phyloP scores from a whole-genome alignment of 1,140 invertebrate genomes.

The Myzus persicae region DNA sequence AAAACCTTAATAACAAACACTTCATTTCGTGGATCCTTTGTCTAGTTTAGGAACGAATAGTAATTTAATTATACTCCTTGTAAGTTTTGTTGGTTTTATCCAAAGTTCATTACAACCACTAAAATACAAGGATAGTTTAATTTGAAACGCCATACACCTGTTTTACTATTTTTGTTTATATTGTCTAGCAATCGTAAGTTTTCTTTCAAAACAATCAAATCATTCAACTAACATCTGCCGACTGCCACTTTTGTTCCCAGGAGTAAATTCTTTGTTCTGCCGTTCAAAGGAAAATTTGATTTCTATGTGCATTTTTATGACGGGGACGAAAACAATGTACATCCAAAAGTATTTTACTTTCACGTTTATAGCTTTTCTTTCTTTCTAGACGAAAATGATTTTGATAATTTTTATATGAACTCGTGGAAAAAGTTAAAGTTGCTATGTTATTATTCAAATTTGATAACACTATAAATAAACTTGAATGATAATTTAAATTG shows the following conservation, averaged over 20 bases:
- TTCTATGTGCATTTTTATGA: background rate
- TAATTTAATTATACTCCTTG: slow-evolving; percentile 12
- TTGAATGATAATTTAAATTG: background rate
- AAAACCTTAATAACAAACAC: background rate
- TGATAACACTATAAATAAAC: background rate
- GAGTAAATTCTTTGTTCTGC: background rate
- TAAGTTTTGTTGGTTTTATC: slow-evolving; percentile 23
- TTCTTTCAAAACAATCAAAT: slow-evolving; percentile 27
- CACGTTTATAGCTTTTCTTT: background rate
- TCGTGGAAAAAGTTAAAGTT: background rate
- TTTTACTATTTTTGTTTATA: background rate
- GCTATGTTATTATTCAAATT: background rate
- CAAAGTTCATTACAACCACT: slow-evolving; percentile 9
- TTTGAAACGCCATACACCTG: slow-evolving; percentile 30
- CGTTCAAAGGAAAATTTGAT: background rate
- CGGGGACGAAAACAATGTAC: background rate
- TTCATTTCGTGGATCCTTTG: background rate
- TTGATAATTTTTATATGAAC: too few relatives aligned
- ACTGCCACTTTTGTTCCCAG: background rate
- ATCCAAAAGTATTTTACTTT: background rate
- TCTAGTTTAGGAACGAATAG: background rate
- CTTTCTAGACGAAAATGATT: background rate
- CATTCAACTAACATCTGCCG: slow-evolving; percentile 11
- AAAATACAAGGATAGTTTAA: background rate
- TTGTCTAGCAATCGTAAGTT: slow-evolving; percentile 7